Evolutionary conservation across 2,113 vertebrate genomes (phyloP).

Genomic region (Tetrao urogallus): DNA sequence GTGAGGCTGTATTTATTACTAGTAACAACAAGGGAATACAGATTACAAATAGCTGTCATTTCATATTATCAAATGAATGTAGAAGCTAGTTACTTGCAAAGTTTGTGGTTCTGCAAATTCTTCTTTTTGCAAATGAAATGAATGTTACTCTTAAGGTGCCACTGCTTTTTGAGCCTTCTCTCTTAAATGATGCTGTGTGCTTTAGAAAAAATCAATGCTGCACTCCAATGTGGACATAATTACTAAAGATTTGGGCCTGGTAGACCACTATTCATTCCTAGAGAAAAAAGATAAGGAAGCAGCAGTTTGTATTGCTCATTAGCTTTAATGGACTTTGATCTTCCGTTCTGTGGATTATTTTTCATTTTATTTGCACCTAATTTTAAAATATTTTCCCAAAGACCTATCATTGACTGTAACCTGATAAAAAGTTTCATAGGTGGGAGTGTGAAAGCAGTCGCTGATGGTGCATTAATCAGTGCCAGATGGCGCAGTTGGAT

Average conservation of each 20-base stretch:
- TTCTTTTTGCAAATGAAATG: background rate
- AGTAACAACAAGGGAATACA: background rate
- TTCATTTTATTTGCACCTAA: background rate
- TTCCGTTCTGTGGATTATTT: background rate
- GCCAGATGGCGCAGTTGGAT: background rate
- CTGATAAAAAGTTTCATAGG: background rate
- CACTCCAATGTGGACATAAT: background rate
- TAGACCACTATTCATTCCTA: background rate
- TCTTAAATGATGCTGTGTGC: background rate
- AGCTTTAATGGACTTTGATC: background rate
- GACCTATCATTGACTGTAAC: background rate
- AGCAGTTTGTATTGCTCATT: background rate
- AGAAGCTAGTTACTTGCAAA: background rate
- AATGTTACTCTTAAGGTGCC: background rate
- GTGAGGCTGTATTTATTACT: background rate
- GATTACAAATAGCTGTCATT: background rate
- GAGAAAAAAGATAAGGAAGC: background rate
- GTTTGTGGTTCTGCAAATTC: background rate
- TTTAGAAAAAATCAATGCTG: slow-evolving; percentile 16
- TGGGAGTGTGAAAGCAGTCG: background rate
- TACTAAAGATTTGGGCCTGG: background rate
- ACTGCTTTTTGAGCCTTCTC: background rate
- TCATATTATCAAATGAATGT: background rate
- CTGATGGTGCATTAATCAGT: background rate
- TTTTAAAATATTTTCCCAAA: background rate